Base-by-base conservation (phyloP, 2,888 invertebrate genomes). In the Drosophila picticornis region DNA sequence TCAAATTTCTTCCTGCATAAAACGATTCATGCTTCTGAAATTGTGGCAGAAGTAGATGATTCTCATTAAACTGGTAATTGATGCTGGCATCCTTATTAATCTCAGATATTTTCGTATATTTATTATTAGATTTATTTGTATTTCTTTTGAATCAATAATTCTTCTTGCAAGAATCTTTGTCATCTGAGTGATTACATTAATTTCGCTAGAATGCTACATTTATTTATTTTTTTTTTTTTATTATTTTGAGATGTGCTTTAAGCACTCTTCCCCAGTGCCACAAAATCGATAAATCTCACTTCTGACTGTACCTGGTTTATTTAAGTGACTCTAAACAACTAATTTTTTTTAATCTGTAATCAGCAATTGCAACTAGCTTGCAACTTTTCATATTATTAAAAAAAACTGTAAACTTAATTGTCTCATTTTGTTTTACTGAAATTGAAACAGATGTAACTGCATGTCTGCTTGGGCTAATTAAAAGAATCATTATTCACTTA, bases 331-430 rank as follows among this genome's bases (percentile, higher is more conserved):
- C 2, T n/a, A n/a, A 19, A 40, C n/a, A n/a, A 43, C 6, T 43
- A n/a, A 52, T 22, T 38, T 4, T 19, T 19, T 38, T 13, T 6
- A n/a, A 46, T 11, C 19, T 32, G 10, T 16, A 34, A 48, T 40
- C 36, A 19, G 27, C 31, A 40, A 57, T 13, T 27, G 19, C 43
- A 58, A n/a, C 38, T 38, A 9, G 51, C 29, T 46, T 10, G 2
- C 40, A 50, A 7, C 36, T 36, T 25, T 29, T 25, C 4, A 38
- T 5, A 38, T 22, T 34, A 48, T 10, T 34, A 46, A 40, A 43
- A 57, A 22, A 67, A 62, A 60, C 13, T 46, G 4, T 22, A 10
- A 13, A n/a, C 70, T 38, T 60, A 71, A 75, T 71, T 63, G 19
- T 16, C 9, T 10, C 66, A 40, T 25, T 80, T 60, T 66, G 65